Base-by-base conservation (phyloP, 2,797 vertebrate genomes). In the Coracias cyanogaster region DNA sequence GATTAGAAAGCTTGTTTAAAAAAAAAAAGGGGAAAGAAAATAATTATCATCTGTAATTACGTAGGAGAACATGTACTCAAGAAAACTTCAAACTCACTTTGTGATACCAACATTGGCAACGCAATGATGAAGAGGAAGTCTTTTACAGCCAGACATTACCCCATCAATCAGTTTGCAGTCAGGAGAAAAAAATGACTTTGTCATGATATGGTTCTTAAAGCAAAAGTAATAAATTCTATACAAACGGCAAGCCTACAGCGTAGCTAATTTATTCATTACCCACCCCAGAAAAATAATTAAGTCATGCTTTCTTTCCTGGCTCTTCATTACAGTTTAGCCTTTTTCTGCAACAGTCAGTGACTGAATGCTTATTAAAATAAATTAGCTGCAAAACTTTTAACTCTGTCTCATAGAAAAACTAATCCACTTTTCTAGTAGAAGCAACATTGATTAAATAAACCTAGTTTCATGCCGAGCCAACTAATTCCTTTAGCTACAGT, bases 201-300 rank as follows among this genome's bases (percentile, higher is more conserved):
- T 98, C 97, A 98, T 98, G 97, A 98, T 97, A 98, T 97, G 97
- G 96, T 98, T 98, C 98, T 98, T 98, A 98, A 98, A 99, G 98
- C 97, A 98, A 98, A 98, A 98, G 98, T 98, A 97, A 97, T 98
- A 98, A 96, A 98, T 98, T 97, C 98, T 89, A 95, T 91, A 98
- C 89, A 98, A 98, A 98, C 83, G 92, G 95, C 94, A 97, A 98
- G 96, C 97, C 97, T 95, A 96, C 92, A 94, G 98, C 97, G 93
- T 98, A 94, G 97, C 98, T 99, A 99, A 99, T 99, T 98, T 98
- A 98, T 98, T 98, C 98, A 98, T 98, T 98, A 98, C 98, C 97
- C 97, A 98, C 88, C 94, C 94, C 97, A 98, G 98, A 98, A 98
- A 98, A 98, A 98, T 98, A 98, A 98, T 98, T 98, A 98, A 97